Conservation (phyloP, 1,140 invertebrate genomes). For the Triops longicaudatus region DNA sequence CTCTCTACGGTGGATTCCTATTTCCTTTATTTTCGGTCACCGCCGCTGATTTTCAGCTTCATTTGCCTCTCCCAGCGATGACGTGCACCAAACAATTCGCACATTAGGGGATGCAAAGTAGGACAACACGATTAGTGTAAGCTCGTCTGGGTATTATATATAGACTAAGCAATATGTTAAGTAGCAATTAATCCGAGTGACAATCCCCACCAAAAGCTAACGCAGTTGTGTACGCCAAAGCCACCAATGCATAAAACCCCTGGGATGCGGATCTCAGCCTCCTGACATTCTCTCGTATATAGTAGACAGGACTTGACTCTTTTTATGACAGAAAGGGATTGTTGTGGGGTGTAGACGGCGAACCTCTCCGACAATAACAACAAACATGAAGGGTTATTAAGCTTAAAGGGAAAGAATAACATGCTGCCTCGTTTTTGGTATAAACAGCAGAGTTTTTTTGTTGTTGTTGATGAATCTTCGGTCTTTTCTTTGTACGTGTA, state of each 20-base stretch:
- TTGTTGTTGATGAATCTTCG: too few relatives aligned
- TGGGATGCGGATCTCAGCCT: not conserved
- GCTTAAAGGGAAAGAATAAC: not conserved
- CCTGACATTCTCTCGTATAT: not conserved
- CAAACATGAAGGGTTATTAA: not conserved
- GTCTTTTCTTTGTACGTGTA: too few relatives aligned
- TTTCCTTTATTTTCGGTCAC: not conserved
- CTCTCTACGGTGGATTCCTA: not conserved
- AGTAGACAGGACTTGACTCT: not conserved
- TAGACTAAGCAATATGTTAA: constrained; percentile 9
- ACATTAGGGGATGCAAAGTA: not conserved
- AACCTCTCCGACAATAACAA: not conserved
- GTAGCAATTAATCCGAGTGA: constrained; percentile 1
- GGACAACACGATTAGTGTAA: not conserved
- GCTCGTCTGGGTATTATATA: not conserved
- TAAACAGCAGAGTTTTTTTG: too few relatives aligned
- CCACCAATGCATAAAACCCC: not conserved
- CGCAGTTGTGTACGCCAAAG: not conserved
- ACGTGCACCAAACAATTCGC: not conserved
- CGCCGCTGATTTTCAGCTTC: not conserved
- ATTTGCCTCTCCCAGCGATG: not conserved
- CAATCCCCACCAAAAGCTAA: not conserved
- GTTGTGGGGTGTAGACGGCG: not conserved
- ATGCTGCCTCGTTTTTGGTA: not conserved
- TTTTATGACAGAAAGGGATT: not conserved